Evolutionary conservation across 2,888 invertebrate genomes (phyloP), one percentile per base, ranked within the genome.

Genomic region (Ganaspis brasiliensis): DNA sequence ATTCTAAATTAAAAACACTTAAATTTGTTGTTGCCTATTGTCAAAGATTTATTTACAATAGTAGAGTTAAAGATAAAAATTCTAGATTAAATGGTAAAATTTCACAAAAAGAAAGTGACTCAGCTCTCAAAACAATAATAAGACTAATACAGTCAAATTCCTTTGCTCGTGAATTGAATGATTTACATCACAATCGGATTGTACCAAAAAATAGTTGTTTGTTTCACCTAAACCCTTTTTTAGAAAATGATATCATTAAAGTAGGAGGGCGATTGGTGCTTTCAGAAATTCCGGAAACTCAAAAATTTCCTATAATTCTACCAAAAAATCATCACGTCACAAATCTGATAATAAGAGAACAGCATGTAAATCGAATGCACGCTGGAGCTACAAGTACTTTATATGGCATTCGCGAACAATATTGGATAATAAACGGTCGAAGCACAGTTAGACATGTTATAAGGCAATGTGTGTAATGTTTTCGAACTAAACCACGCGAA

Each of bases 241-340:
- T 72, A 56, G 72, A 56, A 16, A 1, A n/a, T n/a, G 26, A 35
- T 35, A 31, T 37, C 26, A 31, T 70, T 5, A 16, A 40, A 45
- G 70, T 45, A 19, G 70, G 70, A 37, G 70, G 70, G 16, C 40
- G 70, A 45, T 70, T 70, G 19, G 16, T 5, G 10, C 31, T 37
- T 37, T 2, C 70, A 45, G 16, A 49, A 2, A 16, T 70, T 12
- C 45, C 70, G 2, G 31, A 70, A 19, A 2, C 31, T 19, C 45
- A 40, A 19, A 45, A 45, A 70, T 37, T 35, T 70, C 70, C 70
- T 8, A 45, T 45, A 14, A 4, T 74, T 24, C 37, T 74, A 14
- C 70, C 74, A 67, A 56, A 37, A n/a, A 31, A 70, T 52, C 49
- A 74, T 70, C 74, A 74, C 70, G 55, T 74, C 6, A 74, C 74